Conservation (phyloP, 2,888 invertebrate species). For the Heliconius erato region DNA sequence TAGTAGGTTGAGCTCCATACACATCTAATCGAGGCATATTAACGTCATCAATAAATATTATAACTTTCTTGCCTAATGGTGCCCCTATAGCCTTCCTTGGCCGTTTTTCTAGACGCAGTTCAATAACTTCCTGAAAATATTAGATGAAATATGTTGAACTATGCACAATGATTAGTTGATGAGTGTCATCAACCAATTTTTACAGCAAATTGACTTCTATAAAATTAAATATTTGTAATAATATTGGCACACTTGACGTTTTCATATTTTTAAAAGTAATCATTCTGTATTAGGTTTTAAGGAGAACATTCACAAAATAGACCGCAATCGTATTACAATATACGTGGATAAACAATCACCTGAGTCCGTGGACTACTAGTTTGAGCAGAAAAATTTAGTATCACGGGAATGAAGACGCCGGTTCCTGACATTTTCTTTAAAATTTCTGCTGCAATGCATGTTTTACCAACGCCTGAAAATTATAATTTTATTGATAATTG, state of each 20-base stretch:
- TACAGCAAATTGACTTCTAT: not conserved
- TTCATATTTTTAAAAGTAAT: not conserved
- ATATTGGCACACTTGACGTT: not conserved
- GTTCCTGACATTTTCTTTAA: conserved; percentile 87
- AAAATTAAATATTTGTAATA: not conserved
- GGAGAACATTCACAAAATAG: not conserved
- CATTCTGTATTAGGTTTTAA: not conserved
- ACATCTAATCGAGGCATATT: conserved; percentile 95
- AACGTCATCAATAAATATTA: conserved; percentile 95
- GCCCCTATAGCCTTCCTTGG: conserved; percentile 93
- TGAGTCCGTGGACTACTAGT: conserved; percentile 94
- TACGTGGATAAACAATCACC: conserved; percentile 61
- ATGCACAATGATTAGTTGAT: not conserved
- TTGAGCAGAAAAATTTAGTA: conserved; percentile 96
- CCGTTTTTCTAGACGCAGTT: conserved; percentile 93
- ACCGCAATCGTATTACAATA: not conserved
- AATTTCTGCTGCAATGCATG: conserved; percentile 92
- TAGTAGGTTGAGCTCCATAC: conserved; percentile 96
- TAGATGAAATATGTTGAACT: not conserved
- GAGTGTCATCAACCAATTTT: not conserved
- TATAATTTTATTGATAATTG: not conserved
- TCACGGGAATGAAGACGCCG: conserved; percentile 89
- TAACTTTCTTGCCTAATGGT: conserved; percentile 92
- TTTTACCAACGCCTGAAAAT: conserved; percentile 93
- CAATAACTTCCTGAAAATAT: conserved; percentile 90